These are phyloP conservation scores for Eufriesea mexicana DNA, from an alignment of 1,140 invertebrate genomes.

Conservation along the genomic window DNA sequence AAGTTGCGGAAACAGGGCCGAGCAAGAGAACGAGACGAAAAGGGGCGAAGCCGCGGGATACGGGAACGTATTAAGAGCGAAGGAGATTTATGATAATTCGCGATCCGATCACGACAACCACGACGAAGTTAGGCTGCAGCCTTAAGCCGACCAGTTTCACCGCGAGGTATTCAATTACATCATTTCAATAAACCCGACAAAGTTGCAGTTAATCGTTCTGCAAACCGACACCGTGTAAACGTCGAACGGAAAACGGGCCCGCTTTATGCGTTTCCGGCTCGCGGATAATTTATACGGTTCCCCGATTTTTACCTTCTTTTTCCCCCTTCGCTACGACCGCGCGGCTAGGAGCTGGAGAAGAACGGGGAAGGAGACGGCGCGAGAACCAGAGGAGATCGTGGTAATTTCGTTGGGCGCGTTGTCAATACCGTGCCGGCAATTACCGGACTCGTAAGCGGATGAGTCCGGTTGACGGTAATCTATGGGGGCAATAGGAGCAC, in stretches of 20 bases:
- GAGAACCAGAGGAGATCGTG: not conserved
- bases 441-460: conserved; percentile 9
- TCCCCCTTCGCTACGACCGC: too few relatives aligned
- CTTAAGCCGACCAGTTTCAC: not conserved
- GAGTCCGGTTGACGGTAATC: conserved; percentile 26
- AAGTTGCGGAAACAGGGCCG: conserved; percentile 23
- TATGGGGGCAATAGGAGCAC: not conserved
- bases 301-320: not conserved
- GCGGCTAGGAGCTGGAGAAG: too few relatives aligned
- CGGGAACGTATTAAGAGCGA: conserved; percentile 11
- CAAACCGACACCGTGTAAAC: conserved; percentile 25
- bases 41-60: too few relatives aligned
- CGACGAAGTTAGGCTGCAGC: not conserved
- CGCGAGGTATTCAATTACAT: conserved; percentile 24
- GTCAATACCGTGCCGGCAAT: conserved; percentile 25
- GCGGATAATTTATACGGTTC: conserved; percentile 5
- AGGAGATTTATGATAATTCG: conserved; percentile 41
- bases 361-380: too few relatives aligned
- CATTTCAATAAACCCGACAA: conserved; percentile 24
- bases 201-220: conserved; percentile 19
- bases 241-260: not conserved
- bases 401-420: conserved; percentile 4
- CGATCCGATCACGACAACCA: conserved; percentile 18
- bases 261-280: conserved; percentile 5
- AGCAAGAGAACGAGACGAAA: conserved; percentile 4